A percentile compares a stretch with the other conserved stretches of the same genome.
phyloP scores from a whole-genome alignment of 2,113 vertebrate genomes.

The Eidolon helvum region DNA sequence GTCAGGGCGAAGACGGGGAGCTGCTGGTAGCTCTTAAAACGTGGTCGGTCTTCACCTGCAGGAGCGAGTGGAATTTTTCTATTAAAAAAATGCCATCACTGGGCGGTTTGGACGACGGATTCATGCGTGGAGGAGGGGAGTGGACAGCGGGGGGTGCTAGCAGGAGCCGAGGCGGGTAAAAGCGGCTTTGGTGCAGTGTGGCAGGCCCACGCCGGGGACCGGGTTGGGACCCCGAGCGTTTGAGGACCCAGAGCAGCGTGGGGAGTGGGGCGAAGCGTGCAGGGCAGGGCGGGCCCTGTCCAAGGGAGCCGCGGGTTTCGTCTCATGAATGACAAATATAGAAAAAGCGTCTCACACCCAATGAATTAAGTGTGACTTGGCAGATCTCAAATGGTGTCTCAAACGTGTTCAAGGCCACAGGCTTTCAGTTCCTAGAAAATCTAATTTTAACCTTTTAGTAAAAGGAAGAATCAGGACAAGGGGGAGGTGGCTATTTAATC shows the following conservation, averaged over 20 bases:
- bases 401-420: background rate
- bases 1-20: background rate
- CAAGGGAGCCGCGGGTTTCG: background rate
- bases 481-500: background rate
- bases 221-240: no score
- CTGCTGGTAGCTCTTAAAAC: background rate
- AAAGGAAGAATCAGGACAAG: background rate
- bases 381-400: background rate
- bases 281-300: background rate
- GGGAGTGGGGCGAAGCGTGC: background rate
- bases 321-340: background rate
- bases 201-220: background rate
- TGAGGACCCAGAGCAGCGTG: background rate
- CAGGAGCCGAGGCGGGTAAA: background rate
- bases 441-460: conserved; percentile 3
- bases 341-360: background rate
- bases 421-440: background rate
- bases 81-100: background rate
- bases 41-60: background rate
- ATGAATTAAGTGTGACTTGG: background rate
- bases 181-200: background rate
- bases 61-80: background rate
- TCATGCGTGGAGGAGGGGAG: background rate
- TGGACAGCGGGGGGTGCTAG: background rate
- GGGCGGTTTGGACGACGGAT: background rate